These are phyloP conservation scores for Caerostris darwini DNA, from an alignment of 1,140 invertebrate genomes.

Conservation along the genomic window DNA sequence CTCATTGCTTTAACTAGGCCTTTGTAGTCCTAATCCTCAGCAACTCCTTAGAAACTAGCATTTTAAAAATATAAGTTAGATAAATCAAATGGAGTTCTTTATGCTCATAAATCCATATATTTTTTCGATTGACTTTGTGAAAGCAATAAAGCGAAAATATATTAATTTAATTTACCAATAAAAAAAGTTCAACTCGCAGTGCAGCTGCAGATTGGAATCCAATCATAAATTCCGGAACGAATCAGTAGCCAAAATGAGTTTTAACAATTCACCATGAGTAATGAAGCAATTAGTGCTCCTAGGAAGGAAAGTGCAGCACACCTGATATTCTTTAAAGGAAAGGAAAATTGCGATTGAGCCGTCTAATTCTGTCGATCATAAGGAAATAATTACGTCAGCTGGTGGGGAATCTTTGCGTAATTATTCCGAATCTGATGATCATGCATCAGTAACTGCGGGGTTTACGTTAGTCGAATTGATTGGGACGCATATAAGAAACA, in stretches of 20 bases:
- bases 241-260: slow-evolving; percentile 25
- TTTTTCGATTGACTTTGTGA: not conserved
- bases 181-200: not conserved
- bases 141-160: not conserved
- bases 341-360: slow-evolving; percentile 48
- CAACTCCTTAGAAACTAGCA: too few relatives aligned
- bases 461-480: slow-evolving; percentile 6
- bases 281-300: slow-evolving; percentile 42
- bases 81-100: too few relatives aligned
- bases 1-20: too few relatives aligned
- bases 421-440: slow-evolving; percentile 60
- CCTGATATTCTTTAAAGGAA: slow-evolving; percentile 15
- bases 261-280: slow-evolving; percentile 46
- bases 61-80: too few relatives aligned
- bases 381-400: slow-evolving; percentile 64
- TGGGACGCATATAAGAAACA: slow-evolving; percentile 9
- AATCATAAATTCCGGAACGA: slow-evolving; percentile 31
- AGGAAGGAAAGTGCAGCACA: not conserved
- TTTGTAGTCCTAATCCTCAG: too few relatives aligned
- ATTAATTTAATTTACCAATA: not conserved
- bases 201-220: not conserved
- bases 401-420: slow-evolving; percentile 17
- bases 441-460: slow-evolving; percentile 39
- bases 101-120: too few relatives aligned
- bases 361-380: slow-evolving; percentile 25